These are phyloP conservation scores for Anagrus nilaparvatae DNA, from an alignment of 1,140 invertebrate species.

Conservation along the genomic window DNA sequence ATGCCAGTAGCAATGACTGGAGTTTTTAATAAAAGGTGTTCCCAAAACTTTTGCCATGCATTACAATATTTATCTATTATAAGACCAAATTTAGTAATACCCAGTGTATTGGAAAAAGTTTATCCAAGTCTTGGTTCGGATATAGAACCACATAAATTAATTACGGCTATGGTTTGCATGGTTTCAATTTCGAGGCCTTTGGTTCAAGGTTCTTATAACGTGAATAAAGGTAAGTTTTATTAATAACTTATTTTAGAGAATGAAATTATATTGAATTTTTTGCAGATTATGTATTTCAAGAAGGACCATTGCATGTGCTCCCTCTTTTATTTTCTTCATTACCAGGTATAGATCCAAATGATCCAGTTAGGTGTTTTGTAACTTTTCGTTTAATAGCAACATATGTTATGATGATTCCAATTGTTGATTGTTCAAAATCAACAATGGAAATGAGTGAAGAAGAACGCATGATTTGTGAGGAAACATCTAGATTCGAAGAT, in stretches of 20 bases:
- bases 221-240: conserved; percentile 27
- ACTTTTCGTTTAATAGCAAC: conserved; percentile 70
- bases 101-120: conserved; percentile 50
- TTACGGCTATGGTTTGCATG: conserved; percentile 59
- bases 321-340: conserved; percentile 68
- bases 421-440: conserved; percentile 75
- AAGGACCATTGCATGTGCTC: conserved; percentile 71
- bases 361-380: conserved; percentile 71
- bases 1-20: conserved; percentile 58
- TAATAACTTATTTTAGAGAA: neutral
- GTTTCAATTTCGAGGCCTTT: conserved; percentile 59
- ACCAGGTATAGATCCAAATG: conserved; percentile 87
- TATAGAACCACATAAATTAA: conserved; percentile 22
- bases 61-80: conserved; percentile 68
- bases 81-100: conserved; percentile 73
- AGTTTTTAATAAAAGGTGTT: conserved; percentile 65
- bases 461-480: conserved; percentile 65
- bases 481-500: conserved; percentile 77
- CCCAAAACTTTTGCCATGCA: conserved; percentile 52
- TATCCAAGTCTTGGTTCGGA: conserved; percentile 5
- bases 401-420: conserved; percentile 64
- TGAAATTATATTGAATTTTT: too few relatives aligned
- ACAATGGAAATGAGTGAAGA: conserved; percentile 54
- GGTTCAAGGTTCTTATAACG: conserved; percentile 50
- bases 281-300: conserved; percentile 48